Evolutionary conservation across 2,888 invertebrate species (phyloP), one percentile per base, ranked within the genome.

Genomic region (Eretmocerus hayati): DNA sequence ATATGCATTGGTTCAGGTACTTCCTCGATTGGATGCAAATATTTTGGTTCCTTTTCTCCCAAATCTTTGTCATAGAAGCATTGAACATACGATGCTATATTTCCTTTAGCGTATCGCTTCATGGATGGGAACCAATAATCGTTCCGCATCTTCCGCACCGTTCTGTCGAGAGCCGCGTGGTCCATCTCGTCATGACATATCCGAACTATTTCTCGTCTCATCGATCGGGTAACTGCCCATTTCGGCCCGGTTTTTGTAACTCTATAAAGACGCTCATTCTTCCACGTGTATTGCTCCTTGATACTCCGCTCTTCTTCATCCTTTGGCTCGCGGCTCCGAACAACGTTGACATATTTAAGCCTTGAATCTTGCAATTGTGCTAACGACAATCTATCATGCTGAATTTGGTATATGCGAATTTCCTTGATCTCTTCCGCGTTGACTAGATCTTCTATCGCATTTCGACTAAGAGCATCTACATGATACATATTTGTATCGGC

Each of bases 401-500:
- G 48, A 21, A 49, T 58, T 32, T 35, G 45, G 13, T 55, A 55
- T 46, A 42, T 43, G 16, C 33, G 32, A 15, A 42, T 32, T 15
- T 33, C 42, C 33, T 42, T 32, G 43, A 22, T 22, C 15, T 46
- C 46, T 40, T 21, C 22, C 11, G 15, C 46, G 15, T 39, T 48
- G 53, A 56, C 30, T 43, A 35, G 9, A 54, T 56, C 55, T 0
- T 19, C 54, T 50, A n/a, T 58, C 20, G 31, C 46, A 35, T 41
- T 59, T 26, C 33, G 19, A 48, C 62, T 63, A 2, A 66, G 54
- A 3, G 62, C 63, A 36, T 66, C 63, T 2, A 62, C 62, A 36
- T 66, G 66, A 2, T 53, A 15, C 63, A 65, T 65, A 18, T 36
- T 44, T 8, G 36, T n/a, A 3, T 30, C 36, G 3, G 35, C 13